These are phyloP conservation scores for Zaprionus lachaisei DNA, from an alignment of 1,140 invertebrate genomes.

Conservation along the genomic window DNA sequence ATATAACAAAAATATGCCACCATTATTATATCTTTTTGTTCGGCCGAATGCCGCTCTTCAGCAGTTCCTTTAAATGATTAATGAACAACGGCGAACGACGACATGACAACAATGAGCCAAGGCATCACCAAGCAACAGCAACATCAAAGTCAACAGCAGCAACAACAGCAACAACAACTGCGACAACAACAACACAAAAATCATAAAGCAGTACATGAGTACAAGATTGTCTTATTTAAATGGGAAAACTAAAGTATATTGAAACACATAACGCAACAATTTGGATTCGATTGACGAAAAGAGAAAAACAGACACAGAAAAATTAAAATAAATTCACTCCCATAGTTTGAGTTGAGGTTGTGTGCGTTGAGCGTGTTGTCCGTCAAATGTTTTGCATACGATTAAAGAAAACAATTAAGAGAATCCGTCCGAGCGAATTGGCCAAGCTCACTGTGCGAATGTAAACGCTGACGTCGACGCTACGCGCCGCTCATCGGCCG, in stretches of 20 bases:
- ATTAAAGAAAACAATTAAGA: constrained; percentile 82
- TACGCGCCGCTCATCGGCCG: neutral
- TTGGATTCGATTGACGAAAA: constrained; percentile 45
- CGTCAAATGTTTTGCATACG: constrained; percentile 81
- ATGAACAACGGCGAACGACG: constrained; percentile 55
- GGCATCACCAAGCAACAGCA: constrained; percentile 26
- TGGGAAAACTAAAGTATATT: constrained; percentile 56
- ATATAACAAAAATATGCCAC: constrained; percentile 50
- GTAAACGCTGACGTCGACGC: constrained; percentile 53
- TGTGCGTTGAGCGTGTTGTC: constrained; percentile 63
- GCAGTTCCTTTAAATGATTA: constrained; percentile 76
- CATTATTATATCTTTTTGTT: constrained; percentile 65
- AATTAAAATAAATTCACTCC: constrained; percentile 41
- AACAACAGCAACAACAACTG: constrained; percentile 14
- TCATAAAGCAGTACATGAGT: constrained; percentile 21
- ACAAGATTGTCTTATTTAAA: constrained; percentile 33
- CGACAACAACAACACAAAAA: constrained; percentile 10
- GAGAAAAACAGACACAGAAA: constrained; percentile 29
- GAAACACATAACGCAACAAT: constrained; percentile 61
- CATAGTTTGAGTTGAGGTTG: constrained; percentile 15
- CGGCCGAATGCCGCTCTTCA: constrained; percentile 46
- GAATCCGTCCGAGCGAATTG: constrained; percentile 73
- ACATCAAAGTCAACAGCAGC: constrained; percentile 11
- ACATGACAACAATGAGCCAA: constrained; percentile 44
- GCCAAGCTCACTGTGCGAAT: constrained; percentile 66